Conservation (phyloP, 1,140 invertebrate genomes). For the Drosophila cardini region DNA sequence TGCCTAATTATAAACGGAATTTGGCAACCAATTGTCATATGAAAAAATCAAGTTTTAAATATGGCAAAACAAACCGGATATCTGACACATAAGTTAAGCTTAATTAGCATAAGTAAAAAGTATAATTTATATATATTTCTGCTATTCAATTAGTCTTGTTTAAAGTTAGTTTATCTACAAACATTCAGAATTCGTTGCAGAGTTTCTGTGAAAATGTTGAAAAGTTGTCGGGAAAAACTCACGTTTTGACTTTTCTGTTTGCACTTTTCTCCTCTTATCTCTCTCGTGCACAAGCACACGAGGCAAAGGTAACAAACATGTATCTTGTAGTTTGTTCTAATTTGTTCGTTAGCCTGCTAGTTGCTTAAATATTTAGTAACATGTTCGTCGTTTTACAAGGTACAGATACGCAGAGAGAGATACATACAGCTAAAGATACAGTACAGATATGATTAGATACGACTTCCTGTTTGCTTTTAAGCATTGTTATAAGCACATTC, state of each 20-base stretch:
- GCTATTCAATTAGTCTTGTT: constrained; percentile 28
- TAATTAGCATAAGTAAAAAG: constrained; percentile 15
- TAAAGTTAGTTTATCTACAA: constrained; percentile 19
- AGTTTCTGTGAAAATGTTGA: constrained; percentile 30
- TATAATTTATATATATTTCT: constrained; percentile 21
- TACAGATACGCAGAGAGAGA: constrained; percentile 35
- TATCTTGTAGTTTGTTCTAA: constrained; percentile 73
- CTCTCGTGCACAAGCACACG: background rate
- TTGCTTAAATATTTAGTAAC: constrained; percentile 82
- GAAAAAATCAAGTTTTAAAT: background rate
- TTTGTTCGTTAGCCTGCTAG: constrained; percentile 62
- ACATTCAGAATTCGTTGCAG: constrained; percentile 19
- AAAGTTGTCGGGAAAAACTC: constrained; percentile 39
- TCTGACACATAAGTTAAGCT: background rate
- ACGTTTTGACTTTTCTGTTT: constrained; percentile 70
- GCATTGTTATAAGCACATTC: constrained; percentile 27
- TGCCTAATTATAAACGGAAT: constrained; percentile 20
- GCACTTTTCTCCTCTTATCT: constrained; percentile 75
- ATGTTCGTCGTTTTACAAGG: constrained; percentile 51
- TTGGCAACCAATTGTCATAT: constrained; percentile 23
- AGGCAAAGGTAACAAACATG: constrained; percentile 31
- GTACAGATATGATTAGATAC: constrained; percentile 75
- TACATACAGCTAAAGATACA: constrained; percentile 30
- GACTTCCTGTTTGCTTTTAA: constrained; percentile 66
- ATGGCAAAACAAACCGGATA: constrained; percentile 1